Evolutionary conservation across 2,888 invertebrate genomes (phyloP), one percentile per base, ranked within the genome.

Genomic region (Cataglyphis livida): DNA sequence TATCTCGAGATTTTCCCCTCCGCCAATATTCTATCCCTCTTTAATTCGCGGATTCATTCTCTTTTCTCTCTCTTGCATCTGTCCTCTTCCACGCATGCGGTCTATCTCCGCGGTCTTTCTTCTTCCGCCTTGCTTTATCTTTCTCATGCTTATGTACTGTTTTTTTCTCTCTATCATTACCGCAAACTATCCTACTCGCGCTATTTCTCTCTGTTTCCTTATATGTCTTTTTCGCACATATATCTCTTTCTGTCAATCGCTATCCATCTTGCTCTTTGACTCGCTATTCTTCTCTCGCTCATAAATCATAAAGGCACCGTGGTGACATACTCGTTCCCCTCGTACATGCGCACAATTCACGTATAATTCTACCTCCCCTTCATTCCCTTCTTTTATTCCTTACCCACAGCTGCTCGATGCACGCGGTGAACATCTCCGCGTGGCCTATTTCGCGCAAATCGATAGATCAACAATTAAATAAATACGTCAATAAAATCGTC

Each of bases 291-390:
- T n/a, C 32, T 78, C 32, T 44, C 32, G 41, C 78, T 59, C 41
- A 12, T 57, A 51, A 28, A 79, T 59, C 5, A 76, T n/a, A n/a
- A 65, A 76, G 18, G 75, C 9, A 3, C 32, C 41, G 78, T 78
- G 41, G 64, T 68, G 70, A 70, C 3, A 32, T 32, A 28, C 68
- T 54, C 38, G 35, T 57, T 32, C 78, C 32, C 18, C 10, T 21
- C 4, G 78, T 79, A 44, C 78, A 79, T 79, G 78, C 78, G 71
- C 71, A 59, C 32, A 51, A 51, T 79, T 12, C 59, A 18, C 21
- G 21, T 38, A 28, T 62, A 54, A 59, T 51, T 48, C 51, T 74
- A n/a, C 15, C 41, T 18, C 6, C 41, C 12, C 41, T 44, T 44
- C 18, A 18, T 0, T 25, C 51, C 62, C 28, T 62, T 38, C 62